These are phyloP conservation scores for Drosophila neonasuta DNA, from an alignment of 2,888 invertebrate genomes.

Conservation along the genomic window DNA sequence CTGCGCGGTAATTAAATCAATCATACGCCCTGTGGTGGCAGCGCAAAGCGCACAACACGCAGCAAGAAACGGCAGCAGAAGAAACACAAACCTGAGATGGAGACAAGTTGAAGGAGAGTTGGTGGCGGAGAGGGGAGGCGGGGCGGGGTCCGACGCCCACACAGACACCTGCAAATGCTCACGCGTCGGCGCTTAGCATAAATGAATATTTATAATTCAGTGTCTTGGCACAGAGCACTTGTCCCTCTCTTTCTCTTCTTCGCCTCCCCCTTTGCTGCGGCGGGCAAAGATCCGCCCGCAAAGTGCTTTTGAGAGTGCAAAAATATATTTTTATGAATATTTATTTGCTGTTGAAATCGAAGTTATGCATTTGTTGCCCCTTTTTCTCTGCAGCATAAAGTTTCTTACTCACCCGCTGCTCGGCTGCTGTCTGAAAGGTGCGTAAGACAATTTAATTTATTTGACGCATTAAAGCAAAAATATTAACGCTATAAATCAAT, in stretches of 20 bases:
- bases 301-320: conserved; percentile 68
- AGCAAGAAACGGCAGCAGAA: background rate
- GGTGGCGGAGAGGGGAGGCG: background rate
- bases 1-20: conserved; percentile 72
- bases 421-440: conserved; percentile 56
- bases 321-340: conserved; percentile 75
- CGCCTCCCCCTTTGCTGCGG: background rate
- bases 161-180: conserved; percentile 66
- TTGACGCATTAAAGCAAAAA: conserved; percentile 76
- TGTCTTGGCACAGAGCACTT: conserved; percentile 44
- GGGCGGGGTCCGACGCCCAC: conserved; percentile 16
- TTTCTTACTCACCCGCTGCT: conserved; percentile 26
- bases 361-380: conserved; percentile 70
- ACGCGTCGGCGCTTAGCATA: conserved; percentile 70
- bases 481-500: conserved; percentile 75
- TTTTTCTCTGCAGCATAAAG: conserved; percentile 35
- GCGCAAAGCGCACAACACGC: conserved; percentile 47
- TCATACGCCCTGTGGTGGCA: conserved; percentile 63
- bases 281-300: conserved; percentile 51
- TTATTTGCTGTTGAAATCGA: conserved; percentile 76
- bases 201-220: conserved; percentile 76
- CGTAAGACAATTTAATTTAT: conserved; percentile 78
- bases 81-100: conserved; percentile 8
- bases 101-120: background rate
- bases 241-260: background rate